Conservation (phyloP, 2,888 invertebrate species). For the Criorhina ranunculi region DNA sequence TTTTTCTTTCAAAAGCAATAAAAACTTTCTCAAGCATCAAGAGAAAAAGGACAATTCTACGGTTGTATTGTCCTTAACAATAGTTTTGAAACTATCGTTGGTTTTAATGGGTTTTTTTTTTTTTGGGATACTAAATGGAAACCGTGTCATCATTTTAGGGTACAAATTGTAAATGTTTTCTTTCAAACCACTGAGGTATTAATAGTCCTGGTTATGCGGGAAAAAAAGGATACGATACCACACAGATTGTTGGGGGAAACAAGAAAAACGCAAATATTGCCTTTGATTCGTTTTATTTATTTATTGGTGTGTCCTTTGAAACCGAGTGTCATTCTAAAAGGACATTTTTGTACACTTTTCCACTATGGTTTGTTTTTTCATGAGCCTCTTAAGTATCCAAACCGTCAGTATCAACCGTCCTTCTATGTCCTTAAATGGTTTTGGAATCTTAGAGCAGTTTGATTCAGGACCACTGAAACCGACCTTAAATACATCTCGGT, state of each 20-base stretch:
- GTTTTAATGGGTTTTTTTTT: constrained; percentile 49
- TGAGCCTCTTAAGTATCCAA: too few species aligned
- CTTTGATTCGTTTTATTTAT: background rate
- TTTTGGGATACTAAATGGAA: constrained; percentile 12
- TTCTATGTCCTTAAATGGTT: too few species aligned
- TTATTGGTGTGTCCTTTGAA: constrained; percentile 6
- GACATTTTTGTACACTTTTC: too few species aligned
- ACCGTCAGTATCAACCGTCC: too few species aligned
- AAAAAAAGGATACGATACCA: constrained; percentile 22
- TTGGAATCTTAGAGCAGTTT: too few species aligned
- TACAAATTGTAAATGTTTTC: constrained; percentile 30
- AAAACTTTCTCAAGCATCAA: constrained; percentile 1
- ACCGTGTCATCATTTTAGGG: constrained; percentile 24
- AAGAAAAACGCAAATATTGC: background rate
- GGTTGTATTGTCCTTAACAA: constrained; percentile 43
- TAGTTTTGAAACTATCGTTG: constrained; percentile 34
- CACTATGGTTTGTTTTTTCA: too few species aligned
- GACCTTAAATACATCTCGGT: too few species aligned
- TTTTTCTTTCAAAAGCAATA: constrained; percentile 15
- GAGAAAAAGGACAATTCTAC: constrained; percentile 45
- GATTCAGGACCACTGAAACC: too few species aligned
- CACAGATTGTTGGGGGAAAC: constrained; percentile 11
- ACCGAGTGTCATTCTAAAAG: background rate
- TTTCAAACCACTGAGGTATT: background rate
- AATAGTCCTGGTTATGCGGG: background rate